Percentiles rank a stretch among this genome's conserved stretches.
These are phyloP conservation scores for Falco punctatus DNA, from an alignment of 2,113 vertebrate genomes.

Conservation along the genomic window DNA sequence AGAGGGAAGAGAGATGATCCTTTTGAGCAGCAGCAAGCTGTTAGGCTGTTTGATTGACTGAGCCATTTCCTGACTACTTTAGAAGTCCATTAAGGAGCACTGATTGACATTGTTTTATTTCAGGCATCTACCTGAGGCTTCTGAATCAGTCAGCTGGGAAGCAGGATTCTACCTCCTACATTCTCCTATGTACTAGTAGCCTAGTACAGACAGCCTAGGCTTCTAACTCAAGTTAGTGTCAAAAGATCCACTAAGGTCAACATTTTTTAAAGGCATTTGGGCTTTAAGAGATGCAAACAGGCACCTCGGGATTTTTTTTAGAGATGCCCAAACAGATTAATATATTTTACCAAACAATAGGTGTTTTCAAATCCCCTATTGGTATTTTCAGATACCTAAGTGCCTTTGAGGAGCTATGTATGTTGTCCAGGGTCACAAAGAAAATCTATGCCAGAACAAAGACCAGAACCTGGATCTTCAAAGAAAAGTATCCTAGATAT, in stretches of 20 bases:
- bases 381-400: background rate
- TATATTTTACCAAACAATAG: background rate
- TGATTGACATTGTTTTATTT: conserved; percentile 49
- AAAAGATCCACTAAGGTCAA: background rate
- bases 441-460: background rate
- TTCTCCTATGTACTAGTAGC: background rate
- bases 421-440: background rate
- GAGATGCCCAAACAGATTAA: background rate
- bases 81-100: conserved; percentile 56
- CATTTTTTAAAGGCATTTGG: background rate
- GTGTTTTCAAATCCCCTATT: background rate
- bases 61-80: conserved; percentile 54
- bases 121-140: conserved; percentile 52
- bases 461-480: background rate
- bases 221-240: background rate
- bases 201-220: background rate
- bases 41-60: conserved; percentile 17
- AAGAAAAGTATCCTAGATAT: background rate
- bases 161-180: background rate
- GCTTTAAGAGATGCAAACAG: background rate
- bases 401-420: background rate
- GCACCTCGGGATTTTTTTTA: background rate
- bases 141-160: conserved; percentile 39
- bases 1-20: background rate
- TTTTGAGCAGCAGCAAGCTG: conserved; percentile 10